Percentiles rank a stretch among this genome's conserved stretches.
These are phyloP conservation scores for Hypomecis atomaria DNA, from an alignment of 2,888 invertebrate species.

Conservation along the genomic window DNA sequence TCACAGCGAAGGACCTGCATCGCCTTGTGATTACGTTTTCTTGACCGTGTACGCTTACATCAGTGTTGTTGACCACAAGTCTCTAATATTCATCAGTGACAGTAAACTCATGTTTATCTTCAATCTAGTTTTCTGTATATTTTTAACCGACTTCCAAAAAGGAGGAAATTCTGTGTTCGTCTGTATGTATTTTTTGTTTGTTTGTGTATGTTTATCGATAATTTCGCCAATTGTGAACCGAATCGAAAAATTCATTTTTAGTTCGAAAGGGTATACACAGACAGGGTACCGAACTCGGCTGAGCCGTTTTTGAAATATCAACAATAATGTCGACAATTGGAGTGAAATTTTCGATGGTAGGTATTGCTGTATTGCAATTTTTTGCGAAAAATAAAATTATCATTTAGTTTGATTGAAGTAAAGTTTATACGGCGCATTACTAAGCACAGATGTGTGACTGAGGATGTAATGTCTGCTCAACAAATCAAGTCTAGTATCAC, in stretches of 20 bases:
- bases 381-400: no score
- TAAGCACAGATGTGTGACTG: slow-evolving; percentile 5
- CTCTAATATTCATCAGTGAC: slow-evolving; percentile 2
- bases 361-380: no score
- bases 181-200: no score
- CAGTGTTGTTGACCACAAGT: slow-evolving; percentile 7
- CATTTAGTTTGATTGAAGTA: not conserved
- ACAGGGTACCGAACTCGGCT: no score
- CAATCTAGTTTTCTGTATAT: not conserved
- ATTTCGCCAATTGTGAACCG: no score
- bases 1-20: slow-evolving; percentile 36
- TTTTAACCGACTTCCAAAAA: not conserved
- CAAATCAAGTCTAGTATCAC: slow-evolving; percentile 19
- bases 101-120: not conserved
- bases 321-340: no score
- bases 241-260: no score
- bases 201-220: not conserved
- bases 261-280: no score
- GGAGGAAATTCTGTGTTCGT: no score
- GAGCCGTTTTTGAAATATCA: no score
- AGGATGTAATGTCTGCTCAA: slow-evolving; percentile 11
- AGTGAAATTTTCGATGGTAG: no score
- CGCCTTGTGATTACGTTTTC: slow-evolving; percentile 29
- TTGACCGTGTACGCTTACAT: slow-evolving; percentile 14
- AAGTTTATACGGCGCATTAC: not conserved